Evolutionary conservation across 2,888 invertebrate genomes (phyloP).

Genomic region (Plutella xylostella): DNA sequence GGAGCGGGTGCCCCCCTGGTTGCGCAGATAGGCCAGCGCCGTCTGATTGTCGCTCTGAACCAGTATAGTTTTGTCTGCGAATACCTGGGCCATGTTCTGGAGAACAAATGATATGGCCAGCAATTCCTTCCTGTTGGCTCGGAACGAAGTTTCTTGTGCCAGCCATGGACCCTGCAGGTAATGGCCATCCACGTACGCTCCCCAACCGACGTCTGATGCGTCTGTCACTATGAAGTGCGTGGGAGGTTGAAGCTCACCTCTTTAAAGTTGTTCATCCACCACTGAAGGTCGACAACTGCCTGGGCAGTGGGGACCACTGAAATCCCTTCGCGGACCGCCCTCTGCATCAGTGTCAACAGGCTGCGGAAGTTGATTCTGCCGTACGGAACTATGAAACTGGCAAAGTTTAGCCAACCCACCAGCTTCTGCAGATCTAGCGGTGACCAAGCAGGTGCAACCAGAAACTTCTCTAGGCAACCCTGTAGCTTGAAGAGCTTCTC

Average conservation of each 20-base stretch:
- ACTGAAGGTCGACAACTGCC: not conserved
- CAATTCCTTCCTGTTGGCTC: conserved; percentile 15
- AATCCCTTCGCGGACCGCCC: not conserved
- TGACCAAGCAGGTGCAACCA: conserved; percentile 3
- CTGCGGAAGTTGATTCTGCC: conserved; percentile 8
- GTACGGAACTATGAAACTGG: conserved; percentile 4
- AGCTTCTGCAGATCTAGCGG: conserved; percentile 6
- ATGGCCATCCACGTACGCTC: conserved; percentile 8
- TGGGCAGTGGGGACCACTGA: not conserved
- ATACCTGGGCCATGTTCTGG: not conserved
- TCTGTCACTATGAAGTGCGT: conserved; percentile 4
- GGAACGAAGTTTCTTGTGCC: conserved; percentile 10
- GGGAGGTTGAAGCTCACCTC: not conserved
- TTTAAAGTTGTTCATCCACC: not conserved
- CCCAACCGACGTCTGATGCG: conserved; percentile 7
- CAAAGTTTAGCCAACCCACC: conserved; percentile 11
- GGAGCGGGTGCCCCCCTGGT: conserved; percentile 19
- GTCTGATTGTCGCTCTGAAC: conserved; percentile 20
- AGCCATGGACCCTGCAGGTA: not conserved
- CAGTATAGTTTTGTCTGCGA: not conserved
- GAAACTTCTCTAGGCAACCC: not conserved
- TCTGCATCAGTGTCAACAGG: not conserved
- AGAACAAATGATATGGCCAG: conserved; percentile 10
- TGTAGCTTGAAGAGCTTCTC: not conserved
- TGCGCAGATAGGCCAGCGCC: conserved; percentile 16